Evolutionary conservation across 2,888 invertebrate genomes (phyloP).

Genomic region (Abrostola tripartita): DNA sequence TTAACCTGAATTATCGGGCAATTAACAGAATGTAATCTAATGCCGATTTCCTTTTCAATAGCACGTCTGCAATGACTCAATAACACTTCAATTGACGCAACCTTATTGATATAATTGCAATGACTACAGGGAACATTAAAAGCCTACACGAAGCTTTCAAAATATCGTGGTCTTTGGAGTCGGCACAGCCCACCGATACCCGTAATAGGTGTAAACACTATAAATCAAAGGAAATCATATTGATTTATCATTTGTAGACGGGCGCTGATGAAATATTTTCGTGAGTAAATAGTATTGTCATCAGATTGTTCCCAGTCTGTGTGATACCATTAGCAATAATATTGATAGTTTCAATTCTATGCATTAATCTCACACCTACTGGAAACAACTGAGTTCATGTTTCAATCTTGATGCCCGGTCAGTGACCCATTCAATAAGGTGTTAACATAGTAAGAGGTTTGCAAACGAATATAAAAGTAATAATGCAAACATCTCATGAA

Average conservation of each 20-base stretch:
- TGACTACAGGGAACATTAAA: constrained; percentile 42
- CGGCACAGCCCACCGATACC: constrained; percentile 35
- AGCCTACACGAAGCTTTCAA: constrained; percentile 55
- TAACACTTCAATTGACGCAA: constrained; percentile 25
- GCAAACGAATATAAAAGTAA: not conserved
- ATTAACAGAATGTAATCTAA: constrained; percentile 54
- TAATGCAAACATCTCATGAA: not conserved
- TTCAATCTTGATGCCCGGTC: not conserved
- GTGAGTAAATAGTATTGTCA: not conserved
- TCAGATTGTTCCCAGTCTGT: not conserved
- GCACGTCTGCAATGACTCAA: constrained; percentile 25
- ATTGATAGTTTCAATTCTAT: too few relatives aligned
- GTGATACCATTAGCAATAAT: too few relatives aligned
- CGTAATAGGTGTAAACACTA: constrained; percentile 40
- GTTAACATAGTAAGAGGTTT: not conserved
- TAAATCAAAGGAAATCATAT: constrained; percentile 43
- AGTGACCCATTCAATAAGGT: not conserved
- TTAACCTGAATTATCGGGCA: constrained; percentile 51
- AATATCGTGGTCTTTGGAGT: constrained; percentile 34
- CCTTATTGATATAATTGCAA: constrained; percentile 47
- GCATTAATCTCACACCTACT: too few relatives aligned
- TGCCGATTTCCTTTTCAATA: constrained; percentile 50
- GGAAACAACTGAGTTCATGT: too few relatives aligned
- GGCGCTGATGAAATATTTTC: constrained; percentile 16
- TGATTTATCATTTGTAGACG: constrained; percentile 26